Conservation (phyloP, 2,113 vertebrate species). For the Nettapus auritus region DNA sequence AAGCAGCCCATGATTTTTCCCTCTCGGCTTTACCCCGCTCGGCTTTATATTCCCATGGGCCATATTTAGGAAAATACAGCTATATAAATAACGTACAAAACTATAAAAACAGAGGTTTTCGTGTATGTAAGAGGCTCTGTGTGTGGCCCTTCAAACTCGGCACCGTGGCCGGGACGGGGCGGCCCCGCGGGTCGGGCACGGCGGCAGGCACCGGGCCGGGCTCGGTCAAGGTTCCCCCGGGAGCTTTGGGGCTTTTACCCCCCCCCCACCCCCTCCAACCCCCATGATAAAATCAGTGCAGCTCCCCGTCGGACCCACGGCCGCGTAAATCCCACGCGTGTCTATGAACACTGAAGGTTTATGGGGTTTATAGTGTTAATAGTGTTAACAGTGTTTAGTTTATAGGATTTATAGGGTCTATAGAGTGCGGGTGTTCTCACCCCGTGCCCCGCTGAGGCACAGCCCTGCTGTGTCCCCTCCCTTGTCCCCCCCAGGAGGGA, state of each 20-base stretch:
- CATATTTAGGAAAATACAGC: not conserved
- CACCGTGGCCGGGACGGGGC: too few species aligned
- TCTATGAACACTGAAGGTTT: not conserved
- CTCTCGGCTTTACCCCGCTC: not conserved
- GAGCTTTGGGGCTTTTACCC: not conserved
- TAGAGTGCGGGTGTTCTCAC: too few species aligned
- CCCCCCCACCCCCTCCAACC: too few species aligned
- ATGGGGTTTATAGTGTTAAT: too few species aligned
- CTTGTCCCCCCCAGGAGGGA: not conserved
- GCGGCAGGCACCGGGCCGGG: too few species aligned
- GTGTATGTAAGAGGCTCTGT: too few species aligned
- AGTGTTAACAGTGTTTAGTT: too few species aligned
- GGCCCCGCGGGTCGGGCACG: too few species aligned
- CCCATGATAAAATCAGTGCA: fast-evolving
- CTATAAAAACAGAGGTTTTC: too few species aligned
- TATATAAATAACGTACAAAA: too few species aligned
- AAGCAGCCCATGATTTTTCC: not conserved
- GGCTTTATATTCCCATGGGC: not conserved
- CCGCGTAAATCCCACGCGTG: not conserved
- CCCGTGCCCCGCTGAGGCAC: not conserved
- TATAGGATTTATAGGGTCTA: too few species aligned
- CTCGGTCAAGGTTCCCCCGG: not conserved
- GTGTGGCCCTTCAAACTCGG: too few species aligned
- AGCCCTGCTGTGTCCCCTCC: not conserved
- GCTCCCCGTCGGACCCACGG: fast-evolving